These are phyloP conservation scores for Mechanitis mazaeus DNA, from an alignment of 2,888 invertebrate genomes.

Conservation along the genomic window DNA sequence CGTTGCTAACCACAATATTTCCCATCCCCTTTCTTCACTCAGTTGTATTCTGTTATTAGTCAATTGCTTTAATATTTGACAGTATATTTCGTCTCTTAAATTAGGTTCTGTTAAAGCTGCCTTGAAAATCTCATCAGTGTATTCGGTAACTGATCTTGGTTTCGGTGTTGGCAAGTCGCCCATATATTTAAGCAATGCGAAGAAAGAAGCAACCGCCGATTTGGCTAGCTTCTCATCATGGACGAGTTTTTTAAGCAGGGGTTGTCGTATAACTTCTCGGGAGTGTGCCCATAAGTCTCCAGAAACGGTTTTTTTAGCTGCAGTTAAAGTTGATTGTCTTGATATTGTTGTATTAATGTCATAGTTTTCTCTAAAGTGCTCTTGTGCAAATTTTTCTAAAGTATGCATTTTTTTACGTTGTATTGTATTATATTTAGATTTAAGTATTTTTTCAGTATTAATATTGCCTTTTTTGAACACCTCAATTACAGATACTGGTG, in stretches of 20 bases:
- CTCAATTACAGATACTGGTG: constrained; percentile 81
- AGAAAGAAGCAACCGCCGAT: constrained; percentile 84
- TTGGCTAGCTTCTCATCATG: constrained; percentile 83
- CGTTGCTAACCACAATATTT: constrained; percentile 92
- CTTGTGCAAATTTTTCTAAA: constrained; percentile 87
- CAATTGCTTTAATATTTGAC: constrained; percentile 95
- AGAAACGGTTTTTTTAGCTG: constrained; percentile 79
- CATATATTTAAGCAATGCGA: constrained; percentile 86
- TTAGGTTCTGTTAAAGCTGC: constrained; percentile 84
- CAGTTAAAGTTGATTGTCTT: constrained; percentile 79
- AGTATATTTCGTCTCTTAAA: constrained; percentile 93
- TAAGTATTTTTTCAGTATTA: constrained; percentile 58
- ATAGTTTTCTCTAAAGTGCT: constrained; percentile 83
- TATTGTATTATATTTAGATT: constrained; percentile 72
- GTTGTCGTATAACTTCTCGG: constrained; percentile 88
- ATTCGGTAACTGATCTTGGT: constrained; percentile 85
- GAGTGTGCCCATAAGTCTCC: constrained; percentile 90
- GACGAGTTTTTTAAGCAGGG: constrained; percentile 85
- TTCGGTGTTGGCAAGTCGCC: constrained; percentile 92
- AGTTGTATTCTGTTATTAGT: constrained; percentile 89
- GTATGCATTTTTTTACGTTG: constrained; percentile 86
- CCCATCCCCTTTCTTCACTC: constrained; percentile 96
- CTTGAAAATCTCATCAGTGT: constrained; percentile 92
- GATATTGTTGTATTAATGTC: constrained; percentile 73
- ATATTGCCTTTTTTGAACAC: constrained; percentile 79